Percentiles rank a stretch among this genome's conserved stretches.
These are phyloP conservation scores for Oostethus manadensis DNA, from an alignment of 2,113 vertebrate species.

Conservation along the genomic window DNA sequence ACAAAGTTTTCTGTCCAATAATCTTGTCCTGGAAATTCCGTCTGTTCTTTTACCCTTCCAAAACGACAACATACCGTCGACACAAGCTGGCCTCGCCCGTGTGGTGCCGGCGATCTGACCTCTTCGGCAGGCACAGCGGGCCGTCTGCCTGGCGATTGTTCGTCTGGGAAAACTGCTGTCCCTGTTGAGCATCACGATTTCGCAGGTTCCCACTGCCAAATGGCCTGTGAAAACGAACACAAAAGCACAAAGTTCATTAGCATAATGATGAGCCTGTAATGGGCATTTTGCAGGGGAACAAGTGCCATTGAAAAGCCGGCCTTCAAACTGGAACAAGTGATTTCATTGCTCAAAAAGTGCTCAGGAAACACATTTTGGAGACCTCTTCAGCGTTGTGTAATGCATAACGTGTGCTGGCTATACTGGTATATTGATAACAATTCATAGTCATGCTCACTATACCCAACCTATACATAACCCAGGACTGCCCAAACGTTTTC, in stretches of 20 bases:
- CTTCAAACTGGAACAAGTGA: background rate
- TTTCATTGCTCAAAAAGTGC: conserved; percentile 4
- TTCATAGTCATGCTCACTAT: too few species aligned
- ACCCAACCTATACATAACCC: too few species aligned
- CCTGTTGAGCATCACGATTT: conserved; percentile 80
- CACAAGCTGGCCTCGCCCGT: conserved; percentile 76
- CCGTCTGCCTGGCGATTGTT: conserved; percentile 79
- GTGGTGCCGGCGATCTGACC: conserved; percentile 82
- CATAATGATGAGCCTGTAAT: conserved; percentile 37
- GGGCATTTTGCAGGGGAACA: conserved; percentile 37
- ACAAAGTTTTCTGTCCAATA: too few species aligned
- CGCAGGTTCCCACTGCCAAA: conserved; percentile 78
- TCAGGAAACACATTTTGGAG: background rate
- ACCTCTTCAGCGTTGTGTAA: background rate
- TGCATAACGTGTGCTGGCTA: too few species aligned
- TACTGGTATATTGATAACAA: too few species aligned
- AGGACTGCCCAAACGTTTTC: too few species aligned
- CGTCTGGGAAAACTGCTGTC: conserved; percentile 78
- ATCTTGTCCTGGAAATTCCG: too few species aligned
- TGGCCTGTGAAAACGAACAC: conserved; percentile 68
- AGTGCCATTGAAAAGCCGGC: conserved; percentile 24
- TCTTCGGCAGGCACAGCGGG: conserved; percentile 78
- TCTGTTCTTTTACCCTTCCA: background rate
- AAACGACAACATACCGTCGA: conserved; percentile 70
- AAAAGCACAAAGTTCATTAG: conserved; percentile 31